Conservation (phyloP, 2,888 invertebrate species). For the Cosmia trapezina region DNA sequence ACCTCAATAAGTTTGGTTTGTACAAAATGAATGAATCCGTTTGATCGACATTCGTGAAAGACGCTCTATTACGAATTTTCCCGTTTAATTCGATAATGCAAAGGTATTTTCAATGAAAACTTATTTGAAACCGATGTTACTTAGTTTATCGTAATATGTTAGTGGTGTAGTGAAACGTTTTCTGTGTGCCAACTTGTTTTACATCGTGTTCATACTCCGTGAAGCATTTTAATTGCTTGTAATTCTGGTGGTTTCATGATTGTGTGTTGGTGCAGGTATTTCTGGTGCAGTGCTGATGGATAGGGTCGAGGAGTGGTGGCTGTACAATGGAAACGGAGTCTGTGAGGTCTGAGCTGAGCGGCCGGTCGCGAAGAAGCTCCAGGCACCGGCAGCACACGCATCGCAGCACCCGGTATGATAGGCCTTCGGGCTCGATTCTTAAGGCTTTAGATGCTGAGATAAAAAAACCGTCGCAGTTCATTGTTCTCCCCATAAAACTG, state of each 20-base stretch:
- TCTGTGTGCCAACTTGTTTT: constrained; percentile 68
- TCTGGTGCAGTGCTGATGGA: constrained; percentile 80
- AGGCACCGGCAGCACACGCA: constrained; percentile 91
- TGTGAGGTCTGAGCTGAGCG: constrained; percentile 97
- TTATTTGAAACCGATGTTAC: constrained; percentile 36
- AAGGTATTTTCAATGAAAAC: constrained; percentile 73
- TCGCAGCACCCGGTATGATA: constrained; percentile 91
- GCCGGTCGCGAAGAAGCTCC: constrained; percentile 93
- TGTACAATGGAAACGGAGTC: constrained; percentile 97
- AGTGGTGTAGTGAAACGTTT: constrained; percentile 46
- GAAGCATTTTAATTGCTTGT: constrained; percentile 86
- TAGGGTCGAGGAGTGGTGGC: constrained; percentile 71
- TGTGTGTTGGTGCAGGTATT: constrained; percentile 78
- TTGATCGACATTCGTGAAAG: constrained; percentile 78
- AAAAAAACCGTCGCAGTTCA: neutral
- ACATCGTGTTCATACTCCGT: constrained; percentile 77
- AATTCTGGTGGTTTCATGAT: constrained; percentile 77
- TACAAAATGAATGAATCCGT: constrained; percentile 81
- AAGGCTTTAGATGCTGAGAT: neutral
- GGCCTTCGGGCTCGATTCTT: constrained; percentile 64
- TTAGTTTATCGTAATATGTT: constrained; percentile 39
- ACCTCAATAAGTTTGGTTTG: constrained; percentile 64
- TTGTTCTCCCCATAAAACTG: neutral
- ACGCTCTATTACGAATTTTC: constrained; percentile 80
- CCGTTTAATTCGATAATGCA: constrained; percentile 78